Conservation (phyloP, 37 sponge, comb jelly and placozoan species). For the Crambe crambe region DNA sequence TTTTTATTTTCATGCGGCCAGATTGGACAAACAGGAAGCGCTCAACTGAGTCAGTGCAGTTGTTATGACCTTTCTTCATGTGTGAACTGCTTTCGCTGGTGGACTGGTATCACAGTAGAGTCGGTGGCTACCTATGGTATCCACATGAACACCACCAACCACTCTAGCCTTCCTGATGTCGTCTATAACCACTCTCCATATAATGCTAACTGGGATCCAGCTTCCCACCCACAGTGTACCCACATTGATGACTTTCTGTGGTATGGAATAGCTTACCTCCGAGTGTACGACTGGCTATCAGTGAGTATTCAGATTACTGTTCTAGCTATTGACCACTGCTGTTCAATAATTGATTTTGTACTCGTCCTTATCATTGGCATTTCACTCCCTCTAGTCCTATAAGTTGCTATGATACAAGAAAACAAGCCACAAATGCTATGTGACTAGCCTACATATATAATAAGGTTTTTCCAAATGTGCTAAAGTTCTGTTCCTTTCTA, state of each 20-base stretch:
- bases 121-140: slow-evolving; percentile 40
- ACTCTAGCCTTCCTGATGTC: slow-evolving; percentile 1
- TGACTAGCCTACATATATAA: not conserved
- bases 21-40: slow-evolving; percentile 12
- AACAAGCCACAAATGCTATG: not conserved
- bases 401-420: no score
- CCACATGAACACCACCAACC: slow-evolving; percentile 12
- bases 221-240: not conserved
- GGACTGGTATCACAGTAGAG: slow-evolving; percentile 30
- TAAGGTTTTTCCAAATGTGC: no score
- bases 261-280: slow-evolving; percentile 53
- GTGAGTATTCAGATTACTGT: not conserved
- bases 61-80: not conserved
- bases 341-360: no score
- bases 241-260: slow-evolving; percentile 51
- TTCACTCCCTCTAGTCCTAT: no score
- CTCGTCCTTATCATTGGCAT: no score
- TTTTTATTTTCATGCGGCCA: slow-evolving; percentile 57
- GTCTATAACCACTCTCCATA: slow-evolving; percentile 47
- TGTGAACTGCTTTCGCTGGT: slow-evolving; percentile 53
- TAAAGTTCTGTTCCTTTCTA: not conserved
- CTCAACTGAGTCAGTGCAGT: slow-evolving; percentile 1
- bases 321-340: not conserved
- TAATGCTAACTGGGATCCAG: slow-evolving; percentile 35
- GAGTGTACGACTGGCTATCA: slow-evolving; percentile 44